Conservation (phyloP, 2,797 vertebrate species). For the Sebastes glaucus region DNA sequence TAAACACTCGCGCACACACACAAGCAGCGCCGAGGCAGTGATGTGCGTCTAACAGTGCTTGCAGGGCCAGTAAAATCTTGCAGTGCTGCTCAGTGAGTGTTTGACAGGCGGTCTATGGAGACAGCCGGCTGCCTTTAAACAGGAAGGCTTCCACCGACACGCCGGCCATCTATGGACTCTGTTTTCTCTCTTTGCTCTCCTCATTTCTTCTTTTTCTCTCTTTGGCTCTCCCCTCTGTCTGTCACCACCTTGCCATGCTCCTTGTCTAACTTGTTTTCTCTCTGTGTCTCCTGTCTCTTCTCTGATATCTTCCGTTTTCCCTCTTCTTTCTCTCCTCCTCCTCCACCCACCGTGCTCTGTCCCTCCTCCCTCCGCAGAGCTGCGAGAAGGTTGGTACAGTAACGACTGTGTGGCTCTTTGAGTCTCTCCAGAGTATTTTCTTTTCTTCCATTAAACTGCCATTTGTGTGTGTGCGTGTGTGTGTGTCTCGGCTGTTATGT, state of each 20-base stretch:
- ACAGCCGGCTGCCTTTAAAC: constrained; percentile 47
- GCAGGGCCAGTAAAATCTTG: constrained; percentile 60
- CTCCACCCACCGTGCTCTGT: constrained; percentile 51
- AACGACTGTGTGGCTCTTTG: constrained; percentile 60
- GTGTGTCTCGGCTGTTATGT: constrained; percentile 43
- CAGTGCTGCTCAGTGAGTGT: constrained; percentile 61
- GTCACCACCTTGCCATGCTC: constrained; percentile 59
- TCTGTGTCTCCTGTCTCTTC: constrained; percentile 69
- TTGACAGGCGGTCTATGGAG: constrained; percentile 72
- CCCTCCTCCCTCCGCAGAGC: constrained; percentile 73
- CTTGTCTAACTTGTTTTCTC: constrained; percentile 66
- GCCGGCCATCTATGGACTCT: constrained; percentile 33
- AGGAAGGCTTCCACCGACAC: constrained; percentile 46
- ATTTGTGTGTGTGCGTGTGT: constrained; percentile 54
- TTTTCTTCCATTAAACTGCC: constrained; percentile 59
- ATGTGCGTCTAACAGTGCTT: constrained; percentile 69
- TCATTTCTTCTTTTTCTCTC: constrained; percentile 12
- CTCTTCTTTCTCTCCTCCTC: constrained; percentile 66
- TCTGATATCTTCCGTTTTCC: constrained; percentile 90
- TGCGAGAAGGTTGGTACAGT: constrained; percentile 99
- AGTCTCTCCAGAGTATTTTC: constrained; percentile 48
- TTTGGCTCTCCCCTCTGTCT: constrained; percentile 32
- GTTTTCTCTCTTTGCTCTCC: constrained; percentile 32
- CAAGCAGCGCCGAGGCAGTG: constrained; percentile 39
- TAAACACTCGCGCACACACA: not conserved